Evolutionary conservation across 2,888 invertebrate genomes (phyloP).

Genomic region (Bimastos eiseni): DNA sequence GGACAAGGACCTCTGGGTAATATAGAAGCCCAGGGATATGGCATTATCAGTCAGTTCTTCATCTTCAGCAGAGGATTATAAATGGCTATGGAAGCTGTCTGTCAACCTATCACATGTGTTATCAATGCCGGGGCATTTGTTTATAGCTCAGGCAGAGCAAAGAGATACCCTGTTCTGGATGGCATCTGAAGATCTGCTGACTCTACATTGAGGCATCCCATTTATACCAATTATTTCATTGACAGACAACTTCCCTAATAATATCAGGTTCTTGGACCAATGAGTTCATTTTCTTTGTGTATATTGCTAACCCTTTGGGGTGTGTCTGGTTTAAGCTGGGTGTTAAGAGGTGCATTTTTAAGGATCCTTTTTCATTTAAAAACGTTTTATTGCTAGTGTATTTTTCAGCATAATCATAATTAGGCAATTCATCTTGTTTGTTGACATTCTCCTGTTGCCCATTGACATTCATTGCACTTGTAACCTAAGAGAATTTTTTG

Average conservation of each 20-base stretch:
- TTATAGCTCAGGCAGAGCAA: background rate
- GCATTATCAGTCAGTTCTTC: background rate
- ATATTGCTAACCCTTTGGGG: background rate
- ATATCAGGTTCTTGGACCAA: background rate
- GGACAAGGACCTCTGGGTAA: no score
- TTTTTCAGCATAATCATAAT: conserved; percentile 4
- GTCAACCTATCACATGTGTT: background rate
- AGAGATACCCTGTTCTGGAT: background rate
- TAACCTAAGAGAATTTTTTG: background rate
- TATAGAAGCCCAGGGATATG: no score
- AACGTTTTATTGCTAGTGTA: background rate
- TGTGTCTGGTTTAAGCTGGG: background rate
- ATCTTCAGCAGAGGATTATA: background rate
- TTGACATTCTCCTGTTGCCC: background rate
- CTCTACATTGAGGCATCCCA: background rate
- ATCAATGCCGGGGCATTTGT: background rate
- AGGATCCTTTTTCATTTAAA: background rate
- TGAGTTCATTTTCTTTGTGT: background rate
- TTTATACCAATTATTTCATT: background rate
- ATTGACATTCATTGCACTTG: background rate
- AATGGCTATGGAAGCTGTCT: background rate
- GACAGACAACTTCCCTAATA: background rate
- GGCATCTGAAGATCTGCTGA: background rate
- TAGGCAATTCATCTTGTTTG: background rate
- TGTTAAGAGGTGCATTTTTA: background rate